phyloP scores from a whole-genome alignment of 2,113 vertebrate genomes.

The Sylvicapra grimmia region DNA sequence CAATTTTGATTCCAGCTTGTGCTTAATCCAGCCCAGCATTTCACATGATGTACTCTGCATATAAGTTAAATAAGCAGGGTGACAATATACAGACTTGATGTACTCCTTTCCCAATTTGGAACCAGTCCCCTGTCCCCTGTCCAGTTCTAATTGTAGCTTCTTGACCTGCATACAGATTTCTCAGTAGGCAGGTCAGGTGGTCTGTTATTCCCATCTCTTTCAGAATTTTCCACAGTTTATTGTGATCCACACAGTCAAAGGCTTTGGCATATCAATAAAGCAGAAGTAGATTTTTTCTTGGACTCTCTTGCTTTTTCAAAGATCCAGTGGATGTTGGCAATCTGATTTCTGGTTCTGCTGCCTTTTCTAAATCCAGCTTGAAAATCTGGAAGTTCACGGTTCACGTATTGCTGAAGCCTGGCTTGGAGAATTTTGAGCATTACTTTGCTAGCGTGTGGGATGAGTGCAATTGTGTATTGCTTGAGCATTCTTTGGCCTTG shows the following conservation, averaged over 20 bases:
- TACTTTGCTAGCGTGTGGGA: not conserved
- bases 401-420: not conserved
- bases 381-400: not conserved
- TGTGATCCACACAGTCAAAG: not conserved
- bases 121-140: not conserved
- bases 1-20: too few species aligned
- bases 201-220: not conserved
- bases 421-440: not conserved
- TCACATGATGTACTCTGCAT: too few species aligned
- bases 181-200: not conserved
- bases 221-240: not conserved
- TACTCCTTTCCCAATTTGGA: not conserved
- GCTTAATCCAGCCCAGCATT: too few species aligned
- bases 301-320: not conserved
- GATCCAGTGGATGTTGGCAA: not conserved
- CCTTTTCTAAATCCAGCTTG: not conserved
- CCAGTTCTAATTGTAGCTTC: not conserved
- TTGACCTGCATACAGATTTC: not conserved
- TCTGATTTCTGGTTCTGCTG: not conserved
- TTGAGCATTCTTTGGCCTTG: not conserved
- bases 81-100: too few species aligned
- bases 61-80: too few species aligned
- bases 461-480: not conserved
- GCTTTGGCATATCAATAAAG: not conserved
- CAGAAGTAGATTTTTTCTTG: not conserved